A percentile compares a stretch with the other conserved stretches of the same genome.
Evolutionary conservation across 1,140 invertebrate genomes (phyloP).

Genomic region (Leptinotarsa lineolata): DNA sequence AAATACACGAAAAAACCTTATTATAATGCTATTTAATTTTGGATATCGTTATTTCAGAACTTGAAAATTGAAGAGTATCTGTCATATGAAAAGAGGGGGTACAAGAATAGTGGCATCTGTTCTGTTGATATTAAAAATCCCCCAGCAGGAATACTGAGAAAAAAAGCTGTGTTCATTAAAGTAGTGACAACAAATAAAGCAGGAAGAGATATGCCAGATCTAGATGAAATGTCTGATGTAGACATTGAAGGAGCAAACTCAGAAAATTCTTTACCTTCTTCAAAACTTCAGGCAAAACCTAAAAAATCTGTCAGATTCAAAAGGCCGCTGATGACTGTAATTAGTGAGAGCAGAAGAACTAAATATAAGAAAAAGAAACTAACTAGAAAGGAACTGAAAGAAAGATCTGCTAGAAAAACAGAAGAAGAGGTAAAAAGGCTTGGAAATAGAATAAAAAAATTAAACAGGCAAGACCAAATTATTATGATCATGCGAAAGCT

Average conservation of each 20-base stretch:
- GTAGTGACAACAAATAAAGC: slow-evolving; percentile 36
- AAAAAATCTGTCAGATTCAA: slow-evolving; percentile 3
- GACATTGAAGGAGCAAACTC: not conserved
- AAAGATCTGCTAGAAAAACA: not conserved
- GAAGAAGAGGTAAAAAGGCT: slow-evolving; percentile 18
- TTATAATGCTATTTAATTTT: not conserved
- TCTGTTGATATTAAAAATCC: not conserved
- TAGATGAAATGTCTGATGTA: not conserved
- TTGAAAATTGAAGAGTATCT: not conserved
- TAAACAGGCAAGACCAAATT: slow-evolving; percentile 30
- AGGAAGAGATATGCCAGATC: slow-evolving; percentile 18
- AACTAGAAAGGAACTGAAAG: slow-evolving; percentile 8
- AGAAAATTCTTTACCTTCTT: not conserved
- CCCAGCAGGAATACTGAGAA: not conserved
- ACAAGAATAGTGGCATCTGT: too few relatives aligned
- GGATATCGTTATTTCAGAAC: not conserved
- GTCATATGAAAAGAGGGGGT: not conserved
- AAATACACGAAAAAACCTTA: too few relatives aligned
- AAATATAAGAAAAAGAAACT: slow-evolving; percentile 16
- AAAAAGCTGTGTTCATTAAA: slow-evolving; percentile 14
- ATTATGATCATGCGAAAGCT: slow-evolving; percentile 31
- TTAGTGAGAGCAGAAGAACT: not conserved
- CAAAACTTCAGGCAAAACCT: not conserved
- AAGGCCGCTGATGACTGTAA: not conserved
- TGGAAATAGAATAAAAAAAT: slow-evolving; percentile 20